Conservation (phyloP, 2,113 vertebrate genomes). For the Corvus hawaiiensis region DNA sequence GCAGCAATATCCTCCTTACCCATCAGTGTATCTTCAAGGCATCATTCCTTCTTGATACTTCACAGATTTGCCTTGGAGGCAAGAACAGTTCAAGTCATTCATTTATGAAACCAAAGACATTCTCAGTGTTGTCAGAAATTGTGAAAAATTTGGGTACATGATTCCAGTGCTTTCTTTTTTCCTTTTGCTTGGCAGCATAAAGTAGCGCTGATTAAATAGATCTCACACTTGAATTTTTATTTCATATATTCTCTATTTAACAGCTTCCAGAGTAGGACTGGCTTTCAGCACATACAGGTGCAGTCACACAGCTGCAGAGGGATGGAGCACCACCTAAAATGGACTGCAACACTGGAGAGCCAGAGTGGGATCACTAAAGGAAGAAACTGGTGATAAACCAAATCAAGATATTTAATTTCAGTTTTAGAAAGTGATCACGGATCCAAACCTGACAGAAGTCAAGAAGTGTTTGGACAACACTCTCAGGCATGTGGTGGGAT, state of each 20-base stretch:
- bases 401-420: not conserved
- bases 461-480: not conserved
- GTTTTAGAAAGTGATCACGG: not conserved
- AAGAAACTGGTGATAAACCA: not conserved
- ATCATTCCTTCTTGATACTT: not conserved
- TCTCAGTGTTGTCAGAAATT: not conserved
- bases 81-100: not conserved
- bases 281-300: not conserved
- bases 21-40: not conserved
- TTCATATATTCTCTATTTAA: not conserved
- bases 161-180: not conserved
- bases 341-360: not conserved
- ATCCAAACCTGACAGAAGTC: not conserved
- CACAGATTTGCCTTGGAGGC: not conserved
- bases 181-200: not conserved
- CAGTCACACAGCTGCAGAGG: not conserved
- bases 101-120: not conserved
- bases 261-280: not conserved
- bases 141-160: not conserved
- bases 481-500: accelerated
- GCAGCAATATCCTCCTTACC: not conserved
- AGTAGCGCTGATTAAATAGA: not conserved
- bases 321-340: not conserved
- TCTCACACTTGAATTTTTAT: not conserved
- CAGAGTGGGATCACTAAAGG: not conserved